Percentiles rank a stretch among this genome's conserved stretches.
phyloP scores from a whole-genome alignment of 2,888 invertebrate genomes.

The Melangyna quadrimaculata region DNA sequence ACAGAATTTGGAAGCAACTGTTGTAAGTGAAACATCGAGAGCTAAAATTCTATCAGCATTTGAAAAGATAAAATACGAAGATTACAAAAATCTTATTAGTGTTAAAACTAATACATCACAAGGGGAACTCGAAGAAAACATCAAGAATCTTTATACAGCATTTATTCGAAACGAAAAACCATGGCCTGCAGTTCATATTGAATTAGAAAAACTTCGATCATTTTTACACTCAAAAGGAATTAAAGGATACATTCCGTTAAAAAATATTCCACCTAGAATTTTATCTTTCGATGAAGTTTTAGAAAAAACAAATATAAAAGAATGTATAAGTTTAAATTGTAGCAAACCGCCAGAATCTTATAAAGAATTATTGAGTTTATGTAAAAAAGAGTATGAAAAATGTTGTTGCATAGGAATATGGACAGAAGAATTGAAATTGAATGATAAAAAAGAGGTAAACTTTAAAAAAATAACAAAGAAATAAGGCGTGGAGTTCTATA shows the following conservation, averaged over 20 bases:
- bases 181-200: slow-evolving; percentile 7
- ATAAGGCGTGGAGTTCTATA: not conserved
- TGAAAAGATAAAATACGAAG: slow-evolving; percentile 42
- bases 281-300: slow-evolving; percentile 45
- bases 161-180: slow-evolving; percentile 16
- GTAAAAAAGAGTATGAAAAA: slow-evolving; percentile 19
- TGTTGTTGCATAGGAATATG: slow-evolving; percentile 37
- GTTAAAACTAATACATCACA: not conserved
- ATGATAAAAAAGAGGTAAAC: not conserved
- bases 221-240: slow-evolving; percentile 27
- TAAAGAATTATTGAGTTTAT: slow-evolving; percentile 15
- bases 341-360: slow-evolving; percentile 18
- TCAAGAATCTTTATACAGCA: not conserved
- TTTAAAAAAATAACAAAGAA: not conserved
- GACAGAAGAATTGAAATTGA: slow-evolving; percentile 36
- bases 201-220: not conserved
- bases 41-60: slow-evolving; percentile 16
- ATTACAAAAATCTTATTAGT: slow-evolving; percentile 34
- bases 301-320: slow-evolving; percentile 45
- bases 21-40: not conserved
- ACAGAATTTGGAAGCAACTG: not conserved
- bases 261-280: slow-evolving; percentile 40
- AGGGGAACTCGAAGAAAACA: not conserved
- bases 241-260: not conserved
- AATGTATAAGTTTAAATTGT: slow-evolving; percentile 21